A percentile compares a stretch with the other conserved stretches of the same genome.
Evolutionary conservation across 2,888 invertebrate genomes (phyloP).

Genomic region (Drosophila meridiana): DNA sequence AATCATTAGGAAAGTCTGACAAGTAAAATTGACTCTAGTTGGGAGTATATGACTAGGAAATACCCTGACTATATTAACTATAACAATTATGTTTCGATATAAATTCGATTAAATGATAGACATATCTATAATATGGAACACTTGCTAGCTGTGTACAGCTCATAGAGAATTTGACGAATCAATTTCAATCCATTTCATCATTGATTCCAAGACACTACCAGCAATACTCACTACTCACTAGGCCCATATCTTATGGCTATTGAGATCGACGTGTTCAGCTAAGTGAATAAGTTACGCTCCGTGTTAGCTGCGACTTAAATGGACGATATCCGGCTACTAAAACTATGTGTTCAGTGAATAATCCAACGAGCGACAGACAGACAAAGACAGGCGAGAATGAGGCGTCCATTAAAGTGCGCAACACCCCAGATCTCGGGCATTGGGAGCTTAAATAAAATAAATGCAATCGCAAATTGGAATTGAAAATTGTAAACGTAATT

Average conservation of each 20-base stretch:
- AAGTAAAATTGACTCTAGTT: background rate
- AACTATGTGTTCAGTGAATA: slow-evolving; percentile 11
- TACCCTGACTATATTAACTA: background rate
- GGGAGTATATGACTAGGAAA: background rate
- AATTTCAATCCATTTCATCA: background rate
- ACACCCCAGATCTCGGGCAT: slow-evolving; percentile 20
- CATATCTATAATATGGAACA: too few species aligned
- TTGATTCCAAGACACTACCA: too few species aligned
- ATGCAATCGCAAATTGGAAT: slow-evolving; percentile 57
- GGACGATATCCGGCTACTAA: slow-evolving; percentile 22
- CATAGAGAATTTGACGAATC: background rate
- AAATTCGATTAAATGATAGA: too few species aligned
- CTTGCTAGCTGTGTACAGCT: background rate
- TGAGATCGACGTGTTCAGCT: background rate
- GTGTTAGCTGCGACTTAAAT: background rate
- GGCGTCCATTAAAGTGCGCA: slow-evolving; percentile 18
- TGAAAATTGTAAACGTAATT: slow-evolving; percentile 39
- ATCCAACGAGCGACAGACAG: background rate
- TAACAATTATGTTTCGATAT: background rate
- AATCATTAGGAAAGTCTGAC: background rate
- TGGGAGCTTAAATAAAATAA: slow-evolving; percentile 59
- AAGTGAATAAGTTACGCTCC: background rate
- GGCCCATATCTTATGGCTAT: background rate
- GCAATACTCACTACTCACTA: too few species aligned
- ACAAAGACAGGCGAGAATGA: background rate